A percentile compares a stretch with the other conserved stretches of the same genome.
Evolutionary conservation across 1,140 invertebrate species (phyloP).

Genomic region (Spodoptera frugiperda): DNA sequence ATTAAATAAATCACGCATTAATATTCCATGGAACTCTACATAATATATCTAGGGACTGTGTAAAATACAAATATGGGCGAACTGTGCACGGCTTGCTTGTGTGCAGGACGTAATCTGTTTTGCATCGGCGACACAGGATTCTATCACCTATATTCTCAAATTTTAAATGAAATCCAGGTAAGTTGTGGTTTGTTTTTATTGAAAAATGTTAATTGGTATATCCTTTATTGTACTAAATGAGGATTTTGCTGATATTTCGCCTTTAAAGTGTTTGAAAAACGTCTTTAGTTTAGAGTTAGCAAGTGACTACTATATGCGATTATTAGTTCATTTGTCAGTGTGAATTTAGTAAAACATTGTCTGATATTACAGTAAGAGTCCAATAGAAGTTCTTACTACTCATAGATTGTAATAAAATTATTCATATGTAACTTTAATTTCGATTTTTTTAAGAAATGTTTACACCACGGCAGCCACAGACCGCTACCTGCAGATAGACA

Average conservation of each 20-base stretch:
- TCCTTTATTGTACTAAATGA: neutral
- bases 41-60: neutral
- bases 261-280: neutral
- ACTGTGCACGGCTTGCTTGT: slow-evolving; percentile 70
- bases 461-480: neutral
- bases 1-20: neutral
- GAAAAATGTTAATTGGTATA: neutral
- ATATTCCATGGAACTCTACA: neutral
- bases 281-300: neutral
- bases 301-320: neutral
- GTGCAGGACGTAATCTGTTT: slow-evolving; percentile 63
- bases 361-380: neutral
- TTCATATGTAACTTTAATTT: too few species aligned
- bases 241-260: neutral
- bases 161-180: slow-evolving; percentile 67
- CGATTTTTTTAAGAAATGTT: too few species aligned
- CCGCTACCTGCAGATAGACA: neutral
- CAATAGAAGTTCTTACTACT: neutral
- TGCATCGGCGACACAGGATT: slow-evolving; percentile 63
- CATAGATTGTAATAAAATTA: too few species aligned
- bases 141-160: slow-evolving; percentile 66
- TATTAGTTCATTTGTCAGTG: neutral
- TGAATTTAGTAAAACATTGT: neutral
- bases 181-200: slow-evolving; percentile 29
- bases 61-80: slow-evolving; percentile 60